Base-by-base conservation (phyloP, 2,797 vertebrate genomes). In the Psittacula derbiana region DNA sequence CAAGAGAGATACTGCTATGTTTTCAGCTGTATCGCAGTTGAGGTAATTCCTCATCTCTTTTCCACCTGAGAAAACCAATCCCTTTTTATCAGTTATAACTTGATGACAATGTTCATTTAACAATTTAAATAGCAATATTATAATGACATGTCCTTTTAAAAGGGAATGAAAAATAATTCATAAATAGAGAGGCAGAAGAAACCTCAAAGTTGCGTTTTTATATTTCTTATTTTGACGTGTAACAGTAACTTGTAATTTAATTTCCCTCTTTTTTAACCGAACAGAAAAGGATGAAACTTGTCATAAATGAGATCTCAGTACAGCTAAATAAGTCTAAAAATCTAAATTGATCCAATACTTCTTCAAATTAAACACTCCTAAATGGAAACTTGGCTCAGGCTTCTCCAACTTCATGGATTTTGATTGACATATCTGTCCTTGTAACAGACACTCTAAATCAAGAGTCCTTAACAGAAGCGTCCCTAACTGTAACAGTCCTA, bases 401-500 rank as follows among this genome's bases (percentile, higher is more conserved):
- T 88, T 80, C 80, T 88, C 12, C 58, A 86, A 14, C 50, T 79
- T 81, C 60, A 64, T 66, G 36, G 30, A 75, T 86, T 95, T 94
- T 94, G 88, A 93, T 67, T 93, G 88, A 84, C 65, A 24, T 40
- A 70, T 17, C 60, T 88, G 47, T 70, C 80, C 73, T 92, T 58
- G 3, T 40, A 86, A 46, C 44, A 95, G 81, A 91, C 43, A 86
- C 64, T 90, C 60, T 75, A 80, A 84, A 95, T 84, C 76, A 93
- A 96, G 89, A 92, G 88, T 80, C 46, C 82, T 94, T 91, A 81
- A 47, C 50, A 86, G 50, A 91, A 96, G 91, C 66, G 73, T 79
- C 46, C 85, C 95, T 81, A 92, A 70, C 81, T 61, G 0, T 31
- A 80, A 80, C 23, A 88, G 72, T 44, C 72, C 40, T 65, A 57